phyloP scores from a whole-genome alignment of 2,888 invertebrate species.

The Metopia argyrocephala region DNA sequence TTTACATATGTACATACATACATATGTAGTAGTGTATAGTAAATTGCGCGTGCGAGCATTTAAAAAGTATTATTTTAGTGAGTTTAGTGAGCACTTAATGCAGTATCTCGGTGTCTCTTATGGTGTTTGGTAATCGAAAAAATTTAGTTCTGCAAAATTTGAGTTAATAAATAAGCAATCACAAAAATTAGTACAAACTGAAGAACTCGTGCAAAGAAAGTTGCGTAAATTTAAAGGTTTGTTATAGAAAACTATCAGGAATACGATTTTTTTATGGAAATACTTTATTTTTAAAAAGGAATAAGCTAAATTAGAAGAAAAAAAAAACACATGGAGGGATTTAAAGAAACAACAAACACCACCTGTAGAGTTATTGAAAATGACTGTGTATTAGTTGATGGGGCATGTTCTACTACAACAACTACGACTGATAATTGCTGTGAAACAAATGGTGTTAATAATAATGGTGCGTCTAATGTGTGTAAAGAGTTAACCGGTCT shows the following conservation, averaged over 20 bases:
- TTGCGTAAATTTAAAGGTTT: conserved; percentile 52
- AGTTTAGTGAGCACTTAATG: conserved; percentile 42
- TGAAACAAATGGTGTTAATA: conserved; percentile 32
- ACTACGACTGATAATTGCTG: conserved; percentile 62
- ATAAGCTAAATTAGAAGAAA: background rate
- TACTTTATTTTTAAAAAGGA: background rate
- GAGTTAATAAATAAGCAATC: conserved; percentile 17
- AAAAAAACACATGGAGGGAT: conserved; percentile 54
- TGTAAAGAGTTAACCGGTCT: conserved; percentile 80
- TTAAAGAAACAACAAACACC: conserved; percentile 41
- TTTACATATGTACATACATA: too few relatives aligned
- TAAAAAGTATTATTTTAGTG: conserved; percentile 14
- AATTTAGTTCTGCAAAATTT: conserved; percentile 9
- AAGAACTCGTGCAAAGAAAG: conserved; percentile 19
- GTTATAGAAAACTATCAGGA: background rate
- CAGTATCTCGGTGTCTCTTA: conserved; percentile 25
- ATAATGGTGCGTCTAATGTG: conserved; percentile 65
- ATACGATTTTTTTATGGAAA: background rate
- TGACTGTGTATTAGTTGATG: conserved; percentile 33
- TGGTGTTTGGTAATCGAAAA: conserved; percentile 3
- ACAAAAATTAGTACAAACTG: conserved; percentile 14
- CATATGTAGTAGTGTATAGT: conserved; percentile 14
- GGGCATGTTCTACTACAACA: conserved; percentile 53
- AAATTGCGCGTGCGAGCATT: conserved; percentile 47
- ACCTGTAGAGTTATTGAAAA: conserved; percentile 46